Conservation (phyloP, 2,797 vertebrate genomes). For the Mastacembelus armatus region DNA sequence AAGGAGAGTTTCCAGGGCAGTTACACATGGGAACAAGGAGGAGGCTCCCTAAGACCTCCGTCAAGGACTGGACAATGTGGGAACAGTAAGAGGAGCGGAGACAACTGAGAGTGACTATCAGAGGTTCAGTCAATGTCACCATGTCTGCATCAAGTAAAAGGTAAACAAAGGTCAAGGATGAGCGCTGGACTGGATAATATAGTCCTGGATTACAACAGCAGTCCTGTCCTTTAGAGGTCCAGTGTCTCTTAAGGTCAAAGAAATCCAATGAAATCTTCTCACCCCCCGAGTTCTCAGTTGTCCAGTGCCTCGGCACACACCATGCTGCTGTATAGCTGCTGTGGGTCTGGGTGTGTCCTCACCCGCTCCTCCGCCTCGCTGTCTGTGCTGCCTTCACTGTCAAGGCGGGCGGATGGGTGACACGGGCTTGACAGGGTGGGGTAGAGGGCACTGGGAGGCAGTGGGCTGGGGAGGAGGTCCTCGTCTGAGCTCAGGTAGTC, state of each 20-base stretch:
- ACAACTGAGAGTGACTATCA: constrained; percentile 32
- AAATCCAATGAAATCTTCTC: constrained; percentile 21
- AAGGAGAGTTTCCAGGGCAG: constrained; percentile 24
- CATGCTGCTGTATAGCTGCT: constrained; percentile 82
- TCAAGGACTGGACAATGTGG: constrained; percentile 17
- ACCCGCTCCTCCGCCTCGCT: constrained; percentile 88
- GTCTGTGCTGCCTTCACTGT: constrained; percentile 94
- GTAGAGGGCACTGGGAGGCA: constrained; percentile 88
- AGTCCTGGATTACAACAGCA: constrained; percentile 37
- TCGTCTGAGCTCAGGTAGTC: constrained; percentile 96
- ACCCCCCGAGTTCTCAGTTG: constrained; percentile 76
- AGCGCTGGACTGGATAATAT: constrained; percentile 38
- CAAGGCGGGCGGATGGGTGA: constrained; percentile 84
- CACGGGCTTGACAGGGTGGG: constrained; percentile 81
- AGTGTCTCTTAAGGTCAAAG: constrained; percentile 30
- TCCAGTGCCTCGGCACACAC: constrained; percentile 83
- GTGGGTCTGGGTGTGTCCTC: constrained; percentile 75
- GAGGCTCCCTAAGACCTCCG: constrained; percentile 35
- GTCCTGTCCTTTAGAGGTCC: constrained; percentile 25
- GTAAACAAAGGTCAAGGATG: constrained; percentile 47
- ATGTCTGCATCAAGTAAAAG: constrained; percentile 50
- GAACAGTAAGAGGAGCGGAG: constrained; percentile 20
- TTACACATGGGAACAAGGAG: constrained; percentile 12
- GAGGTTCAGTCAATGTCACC: constrained; percentile 43
- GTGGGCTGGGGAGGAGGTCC: constrained; percentile 89